A percentile compares a stretch with the other conserved stretches of the same genome.
phyloP scores from a whole-genome alignment of 1,140 invertebrate genomes.

The Temnothorax nylanderi region DNA sequence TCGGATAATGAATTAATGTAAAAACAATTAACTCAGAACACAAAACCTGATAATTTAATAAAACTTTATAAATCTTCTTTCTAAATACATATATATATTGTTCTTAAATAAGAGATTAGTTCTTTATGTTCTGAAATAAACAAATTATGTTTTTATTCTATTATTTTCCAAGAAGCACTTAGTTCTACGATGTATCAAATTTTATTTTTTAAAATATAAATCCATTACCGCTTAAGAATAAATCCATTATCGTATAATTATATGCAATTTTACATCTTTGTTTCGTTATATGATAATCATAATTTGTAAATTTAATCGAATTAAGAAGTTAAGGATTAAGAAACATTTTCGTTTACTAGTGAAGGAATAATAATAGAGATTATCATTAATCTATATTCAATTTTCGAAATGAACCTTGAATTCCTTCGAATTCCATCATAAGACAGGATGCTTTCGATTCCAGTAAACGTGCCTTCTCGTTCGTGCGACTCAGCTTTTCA shows the following conservation, averaged over 20 bases:
- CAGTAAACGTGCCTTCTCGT: slow-evolving; percentile 82
- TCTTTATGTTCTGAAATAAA: background rate
- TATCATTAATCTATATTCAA: slow-evolving; percentile 83
- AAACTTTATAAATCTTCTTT: background rate
- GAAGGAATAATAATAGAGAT: background rate
- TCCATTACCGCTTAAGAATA: background rate
- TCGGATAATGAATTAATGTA: slow-evolving; percentile 1
- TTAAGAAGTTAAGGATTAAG: background rate
- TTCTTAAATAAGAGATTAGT: background rate
- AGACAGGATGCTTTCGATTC: slow-evolving; percentile 77
- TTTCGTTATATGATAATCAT: background rate
- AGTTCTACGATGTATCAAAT: background rate
- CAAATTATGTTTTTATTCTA: background rate
- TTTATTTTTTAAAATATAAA: background rate
- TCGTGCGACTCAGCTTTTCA: slow-evolving; percentile 82
- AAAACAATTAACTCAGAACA: background rate
- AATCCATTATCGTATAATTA: background rate
- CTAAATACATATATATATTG: background rate
- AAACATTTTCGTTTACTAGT: background rate
- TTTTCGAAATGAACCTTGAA: slow-evolving; percentile 85
- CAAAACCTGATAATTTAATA: background rate
- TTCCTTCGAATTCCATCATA: slow-evolving; percentile 79
- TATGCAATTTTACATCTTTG: background rate
- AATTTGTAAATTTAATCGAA: background rate
- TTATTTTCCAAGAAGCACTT: background rate